These are phyloP conservation scores for Caretta caretta DNA, from an alignment of 2,113 vertebrate genomes.

Conservation along the genomic window DNA sequence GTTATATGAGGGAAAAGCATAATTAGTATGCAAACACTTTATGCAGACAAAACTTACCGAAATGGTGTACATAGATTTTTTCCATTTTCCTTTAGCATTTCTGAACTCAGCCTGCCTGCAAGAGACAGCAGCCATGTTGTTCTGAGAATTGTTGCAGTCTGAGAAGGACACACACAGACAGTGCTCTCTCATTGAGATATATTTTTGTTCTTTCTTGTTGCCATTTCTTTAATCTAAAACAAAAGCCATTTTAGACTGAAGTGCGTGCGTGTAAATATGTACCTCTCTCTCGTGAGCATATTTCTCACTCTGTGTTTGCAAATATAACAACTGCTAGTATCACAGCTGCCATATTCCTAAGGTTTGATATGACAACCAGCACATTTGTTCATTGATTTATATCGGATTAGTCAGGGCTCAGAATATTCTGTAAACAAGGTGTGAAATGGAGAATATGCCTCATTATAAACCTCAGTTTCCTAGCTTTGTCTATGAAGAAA, in stretches of 20 bases:
- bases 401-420: constrained; percentile 35
- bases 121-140: too few relatives aligned
- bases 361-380: background rate
- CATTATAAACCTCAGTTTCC: constrained; percentile 22
- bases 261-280: background rate
- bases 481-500: constrained; percentile 8
- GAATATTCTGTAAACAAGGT: constrained; percentile 44
- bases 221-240: background rate
- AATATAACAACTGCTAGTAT: background rate
- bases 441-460: constrained; percentile 40
- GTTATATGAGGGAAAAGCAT: background rate
- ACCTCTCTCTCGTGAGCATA: background rate
- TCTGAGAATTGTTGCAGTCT: too few relatives aligned
- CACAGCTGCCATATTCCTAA: background rate
- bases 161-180: background rate
- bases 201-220: background rate
- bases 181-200: background rate
- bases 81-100: background rate
- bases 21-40: background rate
- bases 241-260: background rate
- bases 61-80: background rate
- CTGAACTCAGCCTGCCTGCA: background rate
- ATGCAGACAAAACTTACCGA: background rate
- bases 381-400: constrained; percentile 23
- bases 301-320: background rate